These are phyloP conservation scores for Dinoponera quadriceps DNA, from an alignment of 1,140 invertebrate species.

Conservation along the genomic window DNA sequence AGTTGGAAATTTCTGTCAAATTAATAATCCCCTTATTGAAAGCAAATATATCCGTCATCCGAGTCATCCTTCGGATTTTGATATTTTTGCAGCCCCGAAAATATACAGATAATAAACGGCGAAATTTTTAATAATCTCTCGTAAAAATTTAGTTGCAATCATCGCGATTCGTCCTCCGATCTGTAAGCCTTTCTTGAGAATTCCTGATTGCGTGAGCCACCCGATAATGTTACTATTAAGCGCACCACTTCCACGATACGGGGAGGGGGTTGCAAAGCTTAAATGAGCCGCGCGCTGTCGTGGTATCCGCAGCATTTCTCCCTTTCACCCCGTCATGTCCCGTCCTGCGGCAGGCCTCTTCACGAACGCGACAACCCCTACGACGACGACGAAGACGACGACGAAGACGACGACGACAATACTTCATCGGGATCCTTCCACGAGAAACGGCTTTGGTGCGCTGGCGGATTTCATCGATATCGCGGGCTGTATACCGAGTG, in stretches of 20 bases:
- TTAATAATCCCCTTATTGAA: background rate
- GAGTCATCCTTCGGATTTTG: background rate
- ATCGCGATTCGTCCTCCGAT: background rate
- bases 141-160: background rate
- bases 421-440: conserved; percentile 53
- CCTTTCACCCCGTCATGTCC: conserved; percentile 11
- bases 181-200: background rate
- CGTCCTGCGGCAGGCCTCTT: conserved; percentile 40
- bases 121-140: background rate
- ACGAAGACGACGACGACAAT: conserved; percentile 42
- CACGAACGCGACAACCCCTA: conserved; percentile 29
- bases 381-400: conserved; percentile 33
- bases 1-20: background rate
- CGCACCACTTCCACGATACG: conserved; percentile 17
- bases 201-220: background rate
- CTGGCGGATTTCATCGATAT: conserved; percentile 52
- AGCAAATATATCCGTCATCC: no score
- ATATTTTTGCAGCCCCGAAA: background rate
- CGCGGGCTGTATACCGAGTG: conserved; percentile 31
- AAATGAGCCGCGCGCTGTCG: conserved; percentile 62
- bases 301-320: conserved; percentile 56
- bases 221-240: conserved; percentile 38
- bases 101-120: background rate
- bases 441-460: conserved; percentile 37
- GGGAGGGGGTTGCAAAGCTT: conserved; percentile 56